A percentile compares a stretch with the other conserved stretches of the same genome.
Evolutionary conservation across 1,140 invertebrate genomes (phyloP).

Genomic region (Zaprionus camerounensis): DNA sequence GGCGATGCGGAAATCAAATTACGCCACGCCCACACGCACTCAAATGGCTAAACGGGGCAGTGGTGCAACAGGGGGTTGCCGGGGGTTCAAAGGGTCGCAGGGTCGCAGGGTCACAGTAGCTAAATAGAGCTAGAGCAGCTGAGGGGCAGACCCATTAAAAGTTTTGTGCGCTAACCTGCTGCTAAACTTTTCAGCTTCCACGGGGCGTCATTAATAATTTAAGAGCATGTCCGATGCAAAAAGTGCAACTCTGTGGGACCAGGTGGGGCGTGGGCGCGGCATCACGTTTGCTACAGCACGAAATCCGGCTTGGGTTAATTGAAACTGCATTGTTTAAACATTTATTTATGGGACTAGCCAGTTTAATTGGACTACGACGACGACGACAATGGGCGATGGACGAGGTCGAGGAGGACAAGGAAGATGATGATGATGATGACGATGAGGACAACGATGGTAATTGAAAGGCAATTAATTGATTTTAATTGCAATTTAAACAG

Average conservation of each 20-base stretch:
- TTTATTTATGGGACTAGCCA: slow-evolving; percentile 42
- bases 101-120: not conserved
- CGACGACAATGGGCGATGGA: not conserved
- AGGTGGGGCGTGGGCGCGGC: not conserved
- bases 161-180: slow-evolving; percentile 47
- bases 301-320: slow-evolving; percentile 54
- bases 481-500: slow-evolving; percentile 53
- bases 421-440: not conserved
- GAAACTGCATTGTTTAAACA: slow-evolving; percentile 51
- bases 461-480: slow-evolving; percentile 36
- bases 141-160: slow-evolving; percentile 60
- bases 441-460: slow-evolving; percentile 2
- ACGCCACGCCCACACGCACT: slow-evolving; percentile 47
- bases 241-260: slow-evolving; percentile 43
- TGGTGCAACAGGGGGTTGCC: not conserved
- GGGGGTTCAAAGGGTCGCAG: not conserved
- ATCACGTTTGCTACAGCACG: not conserved
- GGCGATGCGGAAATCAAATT: slow-evolving; percentile 63
- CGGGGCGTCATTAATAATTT: slow-evolving; percentile 60
- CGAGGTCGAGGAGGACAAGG: not conserved
- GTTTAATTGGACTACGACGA: slow-evolving; percentile 8
- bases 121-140: slow-evolving; percentile 38
- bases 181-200: slow-evolving; percentile 64
- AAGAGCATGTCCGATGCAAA: slow-evolving; percentile 42
- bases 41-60: slow-evolving; percentile 37